Conservation (phyloP, 2,888 invertebrate species). For the Zeuzera pyrina region DNA sequence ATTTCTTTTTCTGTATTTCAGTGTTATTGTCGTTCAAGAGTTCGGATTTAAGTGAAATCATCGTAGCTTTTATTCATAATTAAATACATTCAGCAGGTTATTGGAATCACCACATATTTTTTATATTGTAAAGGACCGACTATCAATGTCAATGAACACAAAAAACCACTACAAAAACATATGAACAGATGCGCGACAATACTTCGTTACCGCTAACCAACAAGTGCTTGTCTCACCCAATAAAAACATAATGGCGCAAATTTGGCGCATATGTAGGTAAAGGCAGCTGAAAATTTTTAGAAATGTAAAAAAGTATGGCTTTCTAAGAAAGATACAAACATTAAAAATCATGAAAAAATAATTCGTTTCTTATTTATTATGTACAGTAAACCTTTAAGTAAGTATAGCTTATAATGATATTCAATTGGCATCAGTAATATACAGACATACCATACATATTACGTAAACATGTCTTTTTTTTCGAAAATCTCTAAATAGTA, state of each 20-base stretch:
- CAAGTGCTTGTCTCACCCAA: conserved; percentile 11
- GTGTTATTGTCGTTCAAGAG: too few relatives aligned
- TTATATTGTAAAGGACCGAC: neutral
- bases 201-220: conserved; percentile 39
- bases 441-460: too few relatives aligned
- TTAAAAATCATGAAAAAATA: neutral
- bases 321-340: neutral
- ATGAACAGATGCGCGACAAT: conserved; percentile 56
- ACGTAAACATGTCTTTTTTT: too few relatives aligned
- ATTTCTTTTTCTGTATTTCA: too few relatives aligned
- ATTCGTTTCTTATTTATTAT: neutral
- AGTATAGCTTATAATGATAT: too few relatives aligned
- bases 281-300: conserved; percentile 1
- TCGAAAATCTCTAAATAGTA: too few relatives aligned
- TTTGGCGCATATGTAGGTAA: conserved; percentile 23
- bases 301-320: too few relatives aligned
- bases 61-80: too few relatives aligned
- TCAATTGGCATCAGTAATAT: too few relatives aligned
- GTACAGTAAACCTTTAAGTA: neutral
- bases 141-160: conserved; percentile 14
- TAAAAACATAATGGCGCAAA: conserved; percentile 33
- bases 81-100: too few relatives aligned
- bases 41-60: too few relatives aligned
- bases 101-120: too few relatives aligned
- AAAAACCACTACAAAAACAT: conserved; percentile 27